phyloP scores from a whole-genome alignment of 2,888 invertebrate genomes.

The Pyrrhia umbra region DNA sequence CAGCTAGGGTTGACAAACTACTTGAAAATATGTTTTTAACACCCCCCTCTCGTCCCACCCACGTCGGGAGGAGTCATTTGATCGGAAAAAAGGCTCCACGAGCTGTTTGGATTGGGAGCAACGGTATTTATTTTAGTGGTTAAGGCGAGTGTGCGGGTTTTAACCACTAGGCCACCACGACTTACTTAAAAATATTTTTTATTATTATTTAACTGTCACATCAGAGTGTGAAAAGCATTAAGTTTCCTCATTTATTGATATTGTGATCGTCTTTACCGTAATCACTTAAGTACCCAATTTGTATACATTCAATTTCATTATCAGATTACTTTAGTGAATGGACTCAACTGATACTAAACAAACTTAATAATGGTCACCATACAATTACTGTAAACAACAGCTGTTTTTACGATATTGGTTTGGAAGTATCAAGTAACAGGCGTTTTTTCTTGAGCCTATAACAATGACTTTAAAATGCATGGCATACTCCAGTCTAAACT shows the following conservation, averaged over 20 bases:
- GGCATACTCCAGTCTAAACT: not conserved
- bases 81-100: too few species aligned
- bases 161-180: too few species aligned
- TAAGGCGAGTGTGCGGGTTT: too few species aligned
- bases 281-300: conserved; percentile 16
- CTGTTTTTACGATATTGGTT: conserved; percentile 11
- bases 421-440: conserved; percentile 6
- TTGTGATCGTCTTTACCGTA: not conserved
- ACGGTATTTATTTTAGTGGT: too few species aligned
- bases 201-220: not conserved
- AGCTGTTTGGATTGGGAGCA: too few species aligned
- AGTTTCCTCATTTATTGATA: conserved; percentile 13
- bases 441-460: not conserved
- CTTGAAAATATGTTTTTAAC: too few species aligned
- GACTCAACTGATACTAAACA: conserved; percentile 9
- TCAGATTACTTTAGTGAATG: conserved; percentile 12
- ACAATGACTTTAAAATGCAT: conserved; percentile 8
- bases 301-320: conserved; percentile 14
- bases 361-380: conserved; percentile 24
- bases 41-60: too few species aligned
- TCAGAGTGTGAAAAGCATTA: not conserved
- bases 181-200: too few species aligned
- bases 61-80: too few species aligned
- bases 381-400: conserved; percentile 45
- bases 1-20: too few species aligned